A percentile compares a stretch with the other conserved stretches of the same genome.
These are phyloP conservation scores for Tetragnatha montana DNA, from an alignment of 2,888 invertebrate genomes.

Conservation along the genomic window DNA sequence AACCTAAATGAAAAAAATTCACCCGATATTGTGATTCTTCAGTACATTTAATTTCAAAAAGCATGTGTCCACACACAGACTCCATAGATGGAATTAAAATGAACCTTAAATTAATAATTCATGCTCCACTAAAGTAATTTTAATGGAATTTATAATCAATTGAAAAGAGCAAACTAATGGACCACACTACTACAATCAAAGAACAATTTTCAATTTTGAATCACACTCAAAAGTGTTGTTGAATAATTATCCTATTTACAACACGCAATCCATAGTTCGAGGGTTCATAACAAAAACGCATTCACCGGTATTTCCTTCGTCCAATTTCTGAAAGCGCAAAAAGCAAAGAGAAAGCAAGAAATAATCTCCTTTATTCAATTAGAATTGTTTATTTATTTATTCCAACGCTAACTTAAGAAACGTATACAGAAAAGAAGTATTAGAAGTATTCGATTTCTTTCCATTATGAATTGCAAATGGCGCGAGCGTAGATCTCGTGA, in stretches of 20 bases:
- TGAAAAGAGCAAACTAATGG: not conserved
- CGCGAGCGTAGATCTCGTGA: not conserved
- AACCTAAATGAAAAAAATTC: no score
- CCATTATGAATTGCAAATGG: not conserved
- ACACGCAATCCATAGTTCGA: not conserved
- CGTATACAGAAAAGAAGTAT: not conserved
- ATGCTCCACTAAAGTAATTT: no score
- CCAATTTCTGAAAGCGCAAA: not conserved
- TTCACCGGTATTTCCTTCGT: not conserved
- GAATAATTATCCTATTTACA: not conserved
- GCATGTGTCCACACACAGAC: no score
- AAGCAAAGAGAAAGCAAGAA: not conserved
- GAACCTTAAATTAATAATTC: no score
- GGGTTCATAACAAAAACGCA: not conserved
- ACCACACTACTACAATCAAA: not conserved
- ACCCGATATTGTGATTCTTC: no score
- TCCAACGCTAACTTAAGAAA: not conserved
- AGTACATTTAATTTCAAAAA: no score
- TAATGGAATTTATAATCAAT: not conserved
- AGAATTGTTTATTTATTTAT: conserved; percentile 1
- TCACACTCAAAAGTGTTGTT: not conserved
- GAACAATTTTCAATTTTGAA: not conserved
- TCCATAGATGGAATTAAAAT: no score
- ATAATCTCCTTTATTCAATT: not conserved
- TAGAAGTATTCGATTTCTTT: not conserved